phyloP scores from a whole-genome alignment of 2,113 vertebrate genomes.

The Python bivittatus region DNA sequence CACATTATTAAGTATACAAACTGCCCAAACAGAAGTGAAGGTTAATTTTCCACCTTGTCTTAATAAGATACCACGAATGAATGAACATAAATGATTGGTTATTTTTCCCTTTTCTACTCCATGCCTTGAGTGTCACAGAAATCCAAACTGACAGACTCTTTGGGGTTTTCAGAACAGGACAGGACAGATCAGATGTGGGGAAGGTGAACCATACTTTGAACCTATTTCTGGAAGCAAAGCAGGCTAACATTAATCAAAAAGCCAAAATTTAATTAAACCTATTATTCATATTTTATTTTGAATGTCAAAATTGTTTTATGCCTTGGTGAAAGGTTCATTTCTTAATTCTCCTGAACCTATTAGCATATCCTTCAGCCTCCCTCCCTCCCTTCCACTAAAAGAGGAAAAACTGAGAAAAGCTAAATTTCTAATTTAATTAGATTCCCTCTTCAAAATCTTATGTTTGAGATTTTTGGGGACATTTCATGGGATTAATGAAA shows the following conservation, averaged over 20 bases:
- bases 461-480: conserved; percentile 42
- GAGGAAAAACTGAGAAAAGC: neutral
- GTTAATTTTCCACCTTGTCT: neutral
- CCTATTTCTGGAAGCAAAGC: conserved; percentile 43
- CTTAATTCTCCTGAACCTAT: conserved; percentile 24
- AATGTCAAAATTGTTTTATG: conserved; percentile 25
- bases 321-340: neutral
- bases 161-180: conserved; percentile 51
- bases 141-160: conserved; percentile 32
- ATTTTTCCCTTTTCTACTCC: neutral
- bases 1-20: neutral
- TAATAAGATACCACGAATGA: neutral
- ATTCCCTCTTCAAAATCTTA: conserved; percentile 30
- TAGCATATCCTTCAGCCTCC: conserved; percentile 13
- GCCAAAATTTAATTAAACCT: conserved; percentile 48
- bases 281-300: neutral
- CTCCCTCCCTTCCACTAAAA: neutral
- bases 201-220: conserved; percentile 30
- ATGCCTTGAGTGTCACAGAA: conserved; percentile 24
- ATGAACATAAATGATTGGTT: neutral
- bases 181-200: conserved; percentile 18
- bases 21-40: neutral
- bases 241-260: conserved; percentile 47
- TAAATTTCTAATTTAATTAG: conserved; percentile 30
- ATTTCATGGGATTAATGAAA: conserved; percentile 57